Evolutionary conservation across 2,113 vertebrate species (phyloP), one percentile per base, ranked within the genome.

Genomic region (Leptosomus discolor): DNA sequence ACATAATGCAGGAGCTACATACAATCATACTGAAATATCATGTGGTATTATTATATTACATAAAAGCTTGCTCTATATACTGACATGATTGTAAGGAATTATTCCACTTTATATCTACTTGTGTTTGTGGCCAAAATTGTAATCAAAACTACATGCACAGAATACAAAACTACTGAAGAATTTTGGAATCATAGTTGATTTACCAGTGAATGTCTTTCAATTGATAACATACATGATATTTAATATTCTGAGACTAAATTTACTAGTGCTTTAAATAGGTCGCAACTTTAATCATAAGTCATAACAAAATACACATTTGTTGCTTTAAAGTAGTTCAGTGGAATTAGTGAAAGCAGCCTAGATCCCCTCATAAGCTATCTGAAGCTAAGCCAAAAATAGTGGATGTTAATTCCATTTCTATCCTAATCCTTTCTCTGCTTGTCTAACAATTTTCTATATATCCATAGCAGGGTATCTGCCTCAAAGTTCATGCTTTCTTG

Each of bases 321-420:
- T 96, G 95, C 85, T 97, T 96, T 93, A 97, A 97, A 97, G 97
- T 90, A 96, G 93, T 97, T 96, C 94, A 95, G 84, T 87, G 96
- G 96, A 97, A 97, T 98, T 98, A 98, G 91, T 97, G 95, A 97
- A 97, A 97, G 94, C 94, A 91, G 95, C 76, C 95, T 95, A 95
- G 95, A 97, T 98, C 96, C 96, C 68, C 90, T 96, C 97, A 96
- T 97, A 96, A 97, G 95, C 95, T 97, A 96, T 96, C 95, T 96
- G 95, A 97, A 97, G 97, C 97, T 97, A 97, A 98, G 96, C 96
- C 97, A 97, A 97, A 98, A 97, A 98, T 97, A 98, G 97, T 97
- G 94, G 94, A 97, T 96, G 97, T 95, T 98, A 98, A 98, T 97
- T 97, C 98, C 94, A 97, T 97, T 97, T 97, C 94, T 97, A 85